These are phyloP conservation scores for Oriolus oriolus DNA, from an alignment of 2,113 vertebrate genomes.

Conservation along the genomic window DNA sequence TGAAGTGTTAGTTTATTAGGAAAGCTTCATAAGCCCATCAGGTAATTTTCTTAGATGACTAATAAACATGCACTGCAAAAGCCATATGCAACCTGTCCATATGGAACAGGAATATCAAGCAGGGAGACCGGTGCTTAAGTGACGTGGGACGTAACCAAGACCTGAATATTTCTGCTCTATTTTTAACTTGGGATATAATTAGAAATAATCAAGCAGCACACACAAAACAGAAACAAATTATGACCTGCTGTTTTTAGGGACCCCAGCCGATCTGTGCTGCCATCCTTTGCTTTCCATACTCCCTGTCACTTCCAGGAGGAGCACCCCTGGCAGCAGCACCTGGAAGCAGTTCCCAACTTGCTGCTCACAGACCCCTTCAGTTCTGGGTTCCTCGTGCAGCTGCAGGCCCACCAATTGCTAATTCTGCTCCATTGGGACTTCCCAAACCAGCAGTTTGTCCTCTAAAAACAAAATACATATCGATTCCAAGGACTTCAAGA, in stretches of 20 bases:
- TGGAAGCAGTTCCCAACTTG: not conserved
- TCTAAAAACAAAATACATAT: not conserved
- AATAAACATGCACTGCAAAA: not conserved
- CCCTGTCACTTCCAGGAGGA: not conserved
- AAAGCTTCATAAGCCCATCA: not conserved
- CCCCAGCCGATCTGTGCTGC: not conserved
- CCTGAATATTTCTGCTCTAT: not conserved
- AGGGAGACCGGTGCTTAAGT: not conserved
- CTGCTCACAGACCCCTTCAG: not conserved
- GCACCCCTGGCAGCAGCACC: not conserved
- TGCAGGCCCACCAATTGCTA: not conserved
- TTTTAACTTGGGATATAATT: constrained; percentile 8
- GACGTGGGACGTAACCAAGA: not conserved
- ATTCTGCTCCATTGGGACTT: not conserved
- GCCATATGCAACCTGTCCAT: not conserved
- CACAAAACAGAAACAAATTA: not conserved
- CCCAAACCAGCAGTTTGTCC: not conserved
- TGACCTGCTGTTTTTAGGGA: not conserved
- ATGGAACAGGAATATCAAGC: not conserved
- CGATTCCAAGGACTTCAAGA: not conserved
- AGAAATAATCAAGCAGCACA: constrained; percentile 18
- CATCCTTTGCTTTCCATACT: not conserved
- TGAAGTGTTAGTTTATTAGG: not conserved
- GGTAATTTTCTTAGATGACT: not conserved
- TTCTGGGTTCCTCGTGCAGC: not conserved